These are phyloP conservation scores for Passer montanus DNA, from an alignment of 2,113 vertebrate genomes.

Conservation along the genomic window DNA sequence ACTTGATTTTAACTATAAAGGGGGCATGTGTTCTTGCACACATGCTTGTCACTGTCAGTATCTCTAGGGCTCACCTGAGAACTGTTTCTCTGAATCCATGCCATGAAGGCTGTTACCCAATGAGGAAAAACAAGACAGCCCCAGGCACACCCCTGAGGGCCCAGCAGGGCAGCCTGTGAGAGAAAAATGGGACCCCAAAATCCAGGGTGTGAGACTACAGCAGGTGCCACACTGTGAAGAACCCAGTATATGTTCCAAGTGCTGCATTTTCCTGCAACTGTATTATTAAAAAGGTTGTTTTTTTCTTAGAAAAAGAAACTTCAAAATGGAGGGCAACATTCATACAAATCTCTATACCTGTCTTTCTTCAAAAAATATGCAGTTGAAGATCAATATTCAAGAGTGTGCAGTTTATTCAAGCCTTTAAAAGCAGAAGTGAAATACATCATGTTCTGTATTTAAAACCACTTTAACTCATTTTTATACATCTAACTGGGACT, in stretches of 20 bases:
- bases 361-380: neutral
- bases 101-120: neutral
- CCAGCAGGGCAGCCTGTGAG: neutral
- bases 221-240: accelerated
- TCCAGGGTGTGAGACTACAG: neutral
- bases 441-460: neutral
- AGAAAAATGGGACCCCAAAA: neutral
- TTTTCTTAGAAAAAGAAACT: neutral
- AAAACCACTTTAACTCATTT: neutral
- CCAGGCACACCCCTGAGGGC: neutral
- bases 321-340: neutral
- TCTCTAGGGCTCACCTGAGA: neutral
- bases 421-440: conserved; percentile 28
- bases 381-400: neutral
- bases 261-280: neutral
- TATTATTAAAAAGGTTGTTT: neutral
- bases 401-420: neutral
- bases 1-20: neutral
- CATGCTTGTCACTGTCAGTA: neutral
- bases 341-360: neutral
- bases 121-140: neutral
- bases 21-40: neutral
- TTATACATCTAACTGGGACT: neutral
- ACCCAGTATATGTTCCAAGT: neutral
- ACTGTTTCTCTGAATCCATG: neutral